Evolutionary conservation across 2,797 vertebrate species (phyloP).

Genomic region (Fistularia tabacaria): DNA sequence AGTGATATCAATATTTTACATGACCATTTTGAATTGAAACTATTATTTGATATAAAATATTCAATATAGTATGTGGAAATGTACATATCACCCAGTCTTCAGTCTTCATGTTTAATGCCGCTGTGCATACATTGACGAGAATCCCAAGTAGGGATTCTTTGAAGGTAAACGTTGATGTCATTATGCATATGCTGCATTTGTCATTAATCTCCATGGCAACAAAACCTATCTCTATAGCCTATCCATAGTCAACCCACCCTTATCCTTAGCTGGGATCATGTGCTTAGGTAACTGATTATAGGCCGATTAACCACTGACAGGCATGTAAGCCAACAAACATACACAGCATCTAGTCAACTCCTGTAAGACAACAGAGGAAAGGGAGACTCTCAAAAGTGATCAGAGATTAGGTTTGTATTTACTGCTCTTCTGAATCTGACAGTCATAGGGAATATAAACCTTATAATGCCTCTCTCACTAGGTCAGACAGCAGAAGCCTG

Average conservation of each 20-base stretch:
- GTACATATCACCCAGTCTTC: too few species aligned
- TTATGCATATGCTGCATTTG: slow-evolving; percentile 25
- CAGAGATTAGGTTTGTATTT: neutral
- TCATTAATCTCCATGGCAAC: slow-evolving; percentile 41
- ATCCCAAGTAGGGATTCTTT: slow-evolving; percentile 25
- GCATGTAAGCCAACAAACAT: neutral
- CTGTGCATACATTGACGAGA: slow-evolving; percentile 28
- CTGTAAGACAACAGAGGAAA: neutral
- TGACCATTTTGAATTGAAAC: too few species aligned
- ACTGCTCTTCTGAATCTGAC: slow-evolving; percentile 15
- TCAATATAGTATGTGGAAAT: too few species aligned
- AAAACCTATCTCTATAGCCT: slow-evolving; percentile 34
- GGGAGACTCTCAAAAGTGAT: neutral
- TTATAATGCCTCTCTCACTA: slow-evolving; percentile 33
- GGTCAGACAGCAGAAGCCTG: slow-evolving; percentile 23
- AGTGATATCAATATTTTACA: too few species aligned
- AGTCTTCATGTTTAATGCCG: too few species aligned
- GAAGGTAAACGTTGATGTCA: slow-evolving; percentile 48
- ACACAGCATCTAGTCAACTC: neutral
- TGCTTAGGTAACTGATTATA: slow-evolving; percentile 50
- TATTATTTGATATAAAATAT: too few species aligned
- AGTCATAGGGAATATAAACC: slow-evolving; percentile 19
- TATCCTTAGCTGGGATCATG: slow-evolving; percentile 47
- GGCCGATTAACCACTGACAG: slow-evolving; percentile 36
- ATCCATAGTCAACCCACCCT: slow-evolving; percentile 43